Conservation (phyloP, 2,888 invertebrate species). For the Mantis religiosa region DNA sequence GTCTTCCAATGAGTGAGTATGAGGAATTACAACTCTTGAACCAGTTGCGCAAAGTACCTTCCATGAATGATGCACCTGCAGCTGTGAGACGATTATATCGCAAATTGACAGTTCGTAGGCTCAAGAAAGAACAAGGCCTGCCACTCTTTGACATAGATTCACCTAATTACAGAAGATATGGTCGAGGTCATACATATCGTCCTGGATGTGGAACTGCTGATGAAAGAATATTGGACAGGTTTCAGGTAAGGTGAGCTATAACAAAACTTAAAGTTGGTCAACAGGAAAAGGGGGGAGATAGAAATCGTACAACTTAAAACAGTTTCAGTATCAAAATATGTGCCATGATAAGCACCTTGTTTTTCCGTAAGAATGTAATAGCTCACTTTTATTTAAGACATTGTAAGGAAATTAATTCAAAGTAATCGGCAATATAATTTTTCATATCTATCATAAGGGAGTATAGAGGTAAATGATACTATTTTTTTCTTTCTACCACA, state of each 20-base stretch:
- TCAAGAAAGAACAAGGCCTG: constrained; percentile 53
- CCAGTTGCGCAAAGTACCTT: constrained; percentile 35
- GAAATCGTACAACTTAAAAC: too few species aligned
- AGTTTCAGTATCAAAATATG: too few species aligned
- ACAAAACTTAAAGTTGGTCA: too few species aligned
- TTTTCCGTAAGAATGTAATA: too few species aligned
- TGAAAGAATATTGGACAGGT: constrained; percentile 25
- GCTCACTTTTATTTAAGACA: too few species aligned
- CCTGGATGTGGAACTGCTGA: neutral
- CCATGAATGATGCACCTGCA: constrained; percentile 38
- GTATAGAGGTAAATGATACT: too few species aligned
- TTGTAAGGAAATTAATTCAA: too few species aligned
- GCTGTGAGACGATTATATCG: constrained; percentile 50
- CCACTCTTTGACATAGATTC: constrained; percentile 57
- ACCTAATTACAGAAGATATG: neutral
- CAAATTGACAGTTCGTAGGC: constrained; percentile 52
- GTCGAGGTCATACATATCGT: neutral
- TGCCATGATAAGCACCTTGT: too few species aligned
- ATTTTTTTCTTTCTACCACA: too few species aligned
- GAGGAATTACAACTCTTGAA: constrained; percentile 48
- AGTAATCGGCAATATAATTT: too few species aligned
- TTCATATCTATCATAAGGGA: too few species aligned
- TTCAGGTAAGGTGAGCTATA: constrained; percentile 15
- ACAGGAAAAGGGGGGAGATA: too few species aligned
- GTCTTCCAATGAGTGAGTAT: constrained; percentile 45